A percentile compares a stretch with the other conserved stretches of the same genome.
Evolutionary conservation across 2,797 vertebrate species (phyloP).

Genomic region (Salarias fasciatus): DNA sequence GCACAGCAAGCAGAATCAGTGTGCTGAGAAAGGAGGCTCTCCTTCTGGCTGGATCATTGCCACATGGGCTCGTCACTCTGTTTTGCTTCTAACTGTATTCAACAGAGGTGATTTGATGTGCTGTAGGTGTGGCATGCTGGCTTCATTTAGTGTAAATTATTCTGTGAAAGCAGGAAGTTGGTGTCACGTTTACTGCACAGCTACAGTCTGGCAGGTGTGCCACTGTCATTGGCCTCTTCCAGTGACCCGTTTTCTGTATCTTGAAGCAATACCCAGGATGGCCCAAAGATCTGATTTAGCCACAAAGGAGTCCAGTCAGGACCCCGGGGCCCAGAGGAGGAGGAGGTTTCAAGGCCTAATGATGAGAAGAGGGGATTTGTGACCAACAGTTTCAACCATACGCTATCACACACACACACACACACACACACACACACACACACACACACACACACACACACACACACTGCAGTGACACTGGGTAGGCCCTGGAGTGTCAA

Average conservation of each 20-base stretch:
- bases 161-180: conserved; percentile 17
- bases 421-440: conserved; percentile 24
- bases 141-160: conserved; percentile 50
- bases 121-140: conserved; percentile 24
- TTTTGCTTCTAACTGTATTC: conserved; percentile 44
- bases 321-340: conserved; percentile 49
- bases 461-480: conserved; percentile 43
- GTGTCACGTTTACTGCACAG: conserved; percentile 23
- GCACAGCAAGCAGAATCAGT: conserved; percentile 47
- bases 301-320: conserved; percentile 60
- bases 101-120: conserved; percentile 31
- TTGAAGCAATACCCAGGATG: conserved; percentile 46
- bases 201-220: conserved; percentile 46
- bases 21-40: conserved; percentile 53
- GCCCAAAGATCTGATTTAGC: conserved; percentile 67
- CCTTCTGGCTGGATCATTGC: conserved; percentile 58
- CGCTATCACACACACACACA: conserved; percentile 26
- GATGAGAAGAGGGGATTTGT: conserved; percentile 59
- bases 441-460: conserved; percentile 9
- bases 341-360: conserved; percentile 65
- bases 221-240: conserved; percentile 29
- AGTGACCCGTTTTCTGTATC: conserved; percentile 63
- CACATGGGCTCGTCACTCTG: conserved; percentile 55
- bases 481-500: conserved; percentile 68
- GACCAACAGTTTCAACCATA: conserved; percentile 35